Evolutionary conservation across 2,888 invertebrate genomes (phyloP), one percentile per base, ranked within the genome.

Genomic region (Neoscelio sp.): DNA sequence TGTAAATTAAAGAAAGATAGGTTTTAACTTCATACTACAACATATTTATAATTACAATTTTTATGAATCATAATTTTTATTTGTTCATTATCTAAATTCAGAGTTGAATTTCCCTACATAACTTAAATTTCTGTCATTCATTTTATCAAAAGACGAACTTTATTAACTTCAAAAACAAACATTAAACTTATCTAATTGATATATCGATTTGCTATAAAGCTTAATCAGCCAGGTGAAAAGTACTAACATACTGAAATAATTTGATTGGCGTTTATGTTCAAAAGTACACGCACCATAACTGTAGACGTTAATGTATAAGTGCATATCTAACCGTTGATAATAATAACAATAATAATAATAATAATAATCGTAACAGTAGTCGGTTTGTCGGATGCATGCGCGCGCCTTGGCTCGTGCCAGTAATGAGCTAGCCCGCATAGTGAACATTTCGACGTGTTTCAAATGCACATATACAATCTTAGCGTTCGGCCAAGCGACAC

Each of bases 341-440:
- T 74, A 60, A 71, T 67, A 65, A 65, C 38, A 71, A 74, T 46
- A 54, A 73, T 35, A 56, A 54, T 60, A 65, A 77, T 71, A 77
- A 71, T 71, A 52, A 58, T 71, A 71, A 71, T 73, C 50, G 75
- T 77, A 81, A 68, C 60, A 75, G 78, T 74, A 81, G 80, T 77
- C 64, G 76, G 74, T 58, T 73, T 78, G 77, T 78, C 64, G 58
- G 28, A 76, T 73, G 79, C 52, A 80, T 82, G 82, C 82, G 84
- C 82, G 80, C 84, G 86, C 84, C 83, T 86, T 87, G 87, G 88
- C 88, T 88, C 89, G 89, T 89, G 89, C 88, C 88, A 85, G 87
- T 89, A 89, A 89, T 88, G 87, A 87, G 86, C 76, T 68, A 87
- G 85, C 80, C 80, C 80, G 80, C 80, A 80, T 80, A 73, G 54